Conservation (phyloP, 2,797 vertebrate species). For the Manis pentadactyla region DNA sequence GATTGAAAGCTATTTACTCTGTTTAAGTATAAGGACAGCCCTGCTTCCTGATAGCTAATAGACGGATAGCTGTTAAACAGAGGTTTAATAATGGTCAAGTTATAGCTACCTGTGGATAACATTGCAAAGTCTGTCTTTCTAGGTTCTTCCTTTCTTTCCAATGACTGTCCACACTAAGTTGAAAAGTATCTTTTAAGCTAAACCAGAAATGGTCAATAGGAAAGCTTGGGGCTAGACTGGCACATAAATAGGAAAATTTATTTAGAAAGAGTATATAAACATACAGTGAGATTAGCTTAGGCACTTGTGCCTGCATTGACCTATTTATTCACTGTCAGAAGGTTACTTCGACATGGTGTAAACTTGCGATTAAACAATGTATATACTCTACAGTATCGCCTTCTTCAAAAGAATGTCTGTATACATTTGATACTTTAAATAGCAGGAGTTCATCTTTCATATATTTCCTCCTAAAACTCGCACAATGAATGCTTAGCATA, state of each 20-base stretch:
- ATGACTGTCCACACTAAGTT: background rate
- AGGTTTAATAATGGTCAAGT: background rate
- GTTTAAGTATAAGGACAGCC: background rate
- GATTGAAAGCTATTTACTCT: background rate
- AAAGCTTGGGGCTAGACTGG: background rate
- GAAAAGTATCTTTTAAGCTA: conserved; percentile 11
- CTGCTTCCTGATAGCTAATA: background rate
- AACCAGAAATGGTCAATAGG: background rate
- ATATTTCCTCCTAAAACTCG: background rate
- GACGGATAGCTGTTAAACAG: background rate
- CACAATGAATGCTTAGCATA: background rate
- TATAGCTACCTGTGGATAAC: background rate
- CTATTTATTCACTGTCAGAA: background rate
- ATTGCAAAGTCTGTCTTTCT: background rate
- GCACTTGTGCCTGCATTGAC: background rate
- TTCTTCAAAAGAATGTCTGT: background rate
- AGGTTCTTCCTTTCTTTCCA: conserved; percentile 20
- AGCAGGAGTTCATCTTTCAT: background rate
- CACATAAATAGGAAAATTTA: background rate
- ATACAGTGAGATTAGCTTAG: background rate
- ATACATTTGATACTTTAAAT: background rate
- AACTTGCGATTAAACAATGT: background rate
- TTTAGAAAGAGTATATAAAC: background rate
- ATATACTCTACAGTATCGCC: background rate
- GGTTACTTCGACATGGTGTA: background rate